These are phyloP conservation scores for Coilia nasus DNA, from an alignment of 2,797 vertebrate genomes.

Conservation along the genomic window DNA sequence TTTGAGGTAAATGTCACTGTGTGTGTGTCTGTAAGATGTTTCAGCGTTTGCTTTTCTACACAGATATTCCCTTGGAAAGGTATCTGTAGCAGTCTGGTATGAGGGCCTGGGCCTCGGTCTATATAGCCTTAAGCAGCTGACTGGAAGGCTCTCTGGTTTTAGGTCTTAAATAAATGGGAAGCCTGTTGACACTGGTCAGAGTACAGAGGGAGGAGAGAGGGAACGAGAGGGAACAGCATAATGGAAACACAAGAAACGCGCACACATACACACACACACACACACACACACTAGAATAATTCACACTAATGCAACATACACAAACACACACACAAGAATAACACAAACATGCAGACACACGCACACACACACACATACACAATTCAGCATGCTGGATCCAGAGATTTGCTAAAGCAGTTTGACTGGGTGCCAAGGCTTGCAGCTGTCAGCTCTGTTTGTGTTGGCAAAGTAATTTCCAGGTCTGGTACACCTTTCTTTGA, in stretches of 20 bases:
- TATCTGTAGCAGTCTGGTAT: neutral
- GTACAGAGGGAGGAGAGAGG: neutral
- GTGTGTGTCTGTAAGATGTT: neutral
- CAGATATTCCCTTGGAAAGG: neutral
- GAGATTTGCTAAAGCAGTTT: neutral
- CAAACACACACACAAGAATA: too few relatives aligned
- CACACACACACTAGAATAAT: neutral
- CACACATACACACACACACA: neutral
- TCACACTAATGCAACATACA: too few relatives aligned
- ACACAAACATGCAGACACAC: neutral
- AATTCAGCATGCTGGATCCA: neutral
- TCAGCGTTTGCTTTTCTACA: neutral
- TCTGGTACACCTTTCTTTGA: conserved; percentile 24
- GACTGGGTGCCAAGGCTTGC: neutral
- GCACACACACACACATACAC: neutral
- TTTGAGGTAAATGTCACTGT: conserved; percentile 22
- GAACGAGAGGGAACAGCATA: neutral
- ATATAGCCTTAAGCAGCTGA: neutral
- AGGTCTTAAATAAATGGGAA: neutral
- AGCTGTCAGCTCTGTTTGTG: conserved; percentile 14
- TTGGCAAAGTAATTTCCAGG: conserved; percentile 24
- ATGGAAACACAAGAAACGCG: neutral
- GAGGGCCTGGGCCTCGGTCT: neutral
- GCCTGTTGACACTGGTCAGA: neutral
- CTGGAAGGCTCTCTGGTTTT: neutral